Percentiles rank a stretch among this genome's conserved stretches.
phyloP scores from a whole-genome alignment of 2,888 invertebrate species.

The Rotaria sp. region DNA sequence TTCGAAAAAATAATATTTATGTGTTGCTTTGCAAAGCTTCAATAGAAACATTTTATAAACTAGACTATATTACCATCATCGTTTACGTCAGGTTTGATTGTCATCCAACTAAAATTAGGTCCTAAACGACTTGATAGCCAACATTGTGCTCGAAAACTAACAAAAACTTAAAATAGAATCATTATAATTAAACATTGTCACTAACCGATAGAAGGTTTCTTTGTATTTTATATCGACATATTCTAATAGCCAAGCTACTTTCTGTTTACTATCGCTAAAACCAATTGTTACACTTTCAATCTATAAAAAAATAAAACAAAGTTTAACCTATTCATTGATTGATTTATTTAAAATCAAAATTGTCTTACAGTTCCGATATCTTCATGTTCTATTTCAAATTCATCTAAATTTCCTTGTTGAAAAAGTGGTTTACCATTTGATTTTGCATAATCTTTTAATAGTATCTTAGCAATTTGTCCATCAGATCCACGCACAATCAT shows the following conservation, averaged over 20 bases:
- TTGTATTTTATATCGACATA: background rate
- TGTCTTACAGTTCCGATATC: background rate
- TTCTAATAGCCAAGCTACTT: constrained; percentile 5
- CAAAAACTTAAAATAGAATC: background rate
- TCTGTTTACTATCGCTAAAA: background rate
- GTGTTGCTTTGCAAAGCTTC: background rate
- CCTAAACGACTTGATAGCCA: background rate
- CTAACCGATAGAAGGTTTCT: background rate
- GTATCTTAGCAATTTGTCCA: background rate
- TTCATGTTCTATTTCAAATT: background rate
- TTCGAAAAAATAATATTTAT: background rate
- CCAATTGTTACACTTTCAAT: constrained; percentile 2
- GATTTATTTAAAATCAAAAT: background rate
- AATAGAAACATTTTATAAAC: background rate
- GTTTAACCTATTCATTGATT: background rate
- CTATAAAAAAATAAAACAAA: background rate
- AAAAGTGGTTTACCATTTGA: background rate
- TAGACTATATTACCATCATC: background rate
- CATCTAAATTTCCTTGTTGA: constrained; percentile 20
- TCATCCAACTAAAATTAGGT: background rate
- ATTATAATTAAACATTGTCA: background rate
- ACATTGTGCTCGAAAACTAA: background rate
- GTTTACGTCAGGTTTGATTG: background rate
- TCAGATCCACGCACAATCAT: background rate
- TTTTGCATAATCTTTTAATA: background rate